Percentiles rank a stretch among this genome's conserved stretches.
These are phyloP conservation scores for Trichogramma dendrolimi DNA, from an alignment of 2,888 invertebrate genomes.

Conservation along the genomic window DNA sequence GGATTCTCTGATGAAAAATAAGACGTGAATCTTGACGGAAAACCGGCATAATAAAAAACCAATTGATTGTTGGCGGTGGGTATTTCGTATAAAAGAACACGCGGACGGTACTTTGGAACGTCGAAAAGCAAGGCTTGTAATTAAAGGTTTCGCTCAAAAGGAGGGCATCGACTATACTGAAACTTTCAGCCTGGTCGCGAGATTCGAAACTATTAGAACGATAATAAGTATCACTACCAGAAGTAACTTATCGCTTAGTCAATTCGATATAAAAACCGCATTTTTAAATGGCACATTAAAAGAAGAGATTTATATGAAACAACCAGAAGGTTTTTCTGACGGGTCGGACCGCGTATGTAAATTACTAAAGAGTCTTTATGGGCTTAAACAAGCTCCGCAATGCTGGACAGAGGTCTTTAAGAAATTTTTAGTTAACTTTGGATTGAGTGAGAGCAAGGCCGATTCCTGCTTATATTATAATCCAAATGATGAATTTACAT, in stretches of 20 bases:
- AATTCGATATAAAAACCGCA: slow-evolving; percentile 17
- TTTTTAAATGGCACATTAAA: slow-evolving; percentile 16
- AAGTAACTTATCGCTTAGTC: not conserved
- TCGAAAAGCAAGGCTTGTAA: slow-evolving; percentile 26
- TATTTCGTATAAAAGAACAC: slow-evolving; percentile 16
- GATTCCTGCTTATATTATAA: slow-evolving; percentile 11
- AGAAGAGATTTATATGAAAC: slow-evolving; percentile 14
- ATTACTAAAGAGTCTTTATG: slow-evolving; percentile 18
- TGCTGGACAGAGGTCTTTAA: slow-evolving; percentile 17
- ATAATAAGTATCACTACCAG: slow-evolving; percentile 6
- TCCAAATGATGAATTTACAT: slow-evolving; percentile 4
- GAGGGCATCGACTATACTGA: slow-evolving; percentile 25
- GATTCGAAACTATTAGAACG: slow-evolving; percentile 22
- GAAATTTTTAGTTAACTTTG: slow-evolving; percentile 5
- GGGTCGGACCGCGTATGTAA: slow-evolving; percentile 10
- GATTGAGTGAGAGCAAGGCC: not conserved
- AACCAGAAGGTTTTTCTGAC: slow-evolving; percentile 16
- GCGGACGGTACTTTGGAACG: slow-evolving; percentile 1
- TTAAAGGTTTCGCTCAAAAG: slow-evolving; percentile 20
- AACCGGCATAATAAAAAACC: slow-evolving; percentile 14
- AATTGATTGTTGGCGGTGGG: slow-evolving; percentile 18
- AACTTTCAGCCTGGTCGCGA: slow-evolving; percentile 26
- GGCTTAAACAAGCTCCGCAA: slow-evolving; percentile 18
- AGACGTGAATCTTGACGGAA: slow-evolving; percentile 22
- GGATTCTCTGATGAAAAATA: slow-evolving; percentile 18